Evolutionary conservation across 2,797 vertebrate species (phyloP), one percentile per base, ranked within the genome.

Genomic region (Myotis planiceps): DNA sequence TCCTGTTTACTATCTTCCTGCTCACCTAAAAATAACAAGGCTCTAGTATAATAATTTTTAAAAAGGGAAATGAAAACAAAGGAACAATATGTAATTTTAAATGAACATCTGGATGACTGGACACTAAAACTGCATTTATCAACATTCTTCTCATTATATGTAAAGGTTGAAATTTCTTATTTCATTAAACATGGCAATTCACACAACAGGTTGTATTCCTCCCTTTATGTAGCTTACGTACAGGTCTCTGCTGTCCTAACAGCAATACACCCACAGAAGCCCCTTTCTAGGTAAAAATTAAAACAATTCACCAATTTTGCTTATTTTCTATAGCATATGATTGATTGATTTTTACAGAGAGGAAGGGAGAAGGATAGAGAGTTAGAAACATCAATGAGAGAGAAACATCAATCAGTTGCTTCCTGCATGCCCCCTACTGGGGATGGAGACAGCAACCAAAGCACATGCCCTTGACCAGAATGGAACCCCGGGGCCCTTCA

Each of bases 151-250:
- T 9, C 1, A 12, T 55, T 18, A 25, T 1, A 16, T 27, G 16
- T 51, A 13, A 53, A 60, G 2, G 21, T 8, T 32, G 32, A 32
- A 49, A 13, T 3, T 58, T 15, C 51, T 9, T 18, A 8, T 8
- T 58, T 55, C 32, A 39, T 49, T 74, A n/a, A 19, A 23, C 6
- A 45, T n/a, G 13, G 39, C 1, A 47, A 27, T 2, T 39, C 49
- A 5, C 19, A 90, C 9, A 4, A 3, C 47, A n/a, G 10, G 9
- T 29, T 34, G 27, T 12, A 12, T 19, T 68, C 3, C 8, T 78
- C 25, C 3, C 3, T 71, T 7, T 15, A 18, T 34, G n/a, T 0
- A 42, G 1, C 1, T 49, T 47, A 37, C 2, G 3, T 2, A 34
- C 39, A 49, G 1, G 3, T 25, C 10, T 79, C 9, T 32, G 9